phyloP scores from a whole-genome alignment of 2,797 vertebrate genomes.

The Pygocentrus nattereri region DNA sequence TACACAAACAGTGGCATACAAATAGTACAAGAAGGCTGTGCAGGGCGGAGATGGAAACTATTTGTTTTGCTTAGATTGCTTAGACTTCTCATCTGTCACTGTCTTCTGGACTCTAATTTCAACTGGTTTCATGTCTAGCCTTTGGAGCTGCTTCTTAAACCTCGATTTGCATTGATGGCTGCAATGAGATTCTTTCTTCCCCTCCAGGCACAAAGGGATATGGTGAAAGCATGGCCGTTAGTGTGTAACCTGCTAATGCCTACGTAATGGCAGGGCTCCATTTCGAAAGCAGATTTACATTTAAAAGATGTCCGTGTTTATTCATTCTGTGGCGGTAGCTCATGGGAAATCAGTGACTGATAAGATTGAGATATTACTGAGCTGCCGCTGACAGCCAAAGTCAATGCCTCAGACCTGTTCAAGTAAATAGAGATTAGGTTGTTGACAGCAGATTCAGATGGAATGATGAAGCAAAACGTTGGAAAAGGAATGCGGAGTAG shows the following conservation, averaged over 20 bases:
- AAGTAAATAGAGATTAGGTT: conserved; percentile 13
- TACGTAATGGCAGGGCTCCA: neutral
- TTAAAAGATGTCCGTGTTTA: conserved; percentile 24
- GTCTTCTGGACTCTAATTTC: neutral
- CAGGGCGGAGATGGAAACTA: neutral
- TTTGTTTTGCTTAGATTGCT: neutral
- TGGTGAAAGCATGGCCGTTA: neutral
- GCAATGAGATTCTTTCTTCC: neutral
- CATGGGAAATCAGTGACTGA: neutral
- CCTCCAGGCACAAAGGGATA: neutral
- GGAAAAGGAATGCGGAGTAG: neutral
- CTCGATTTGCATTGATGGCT: neutral
- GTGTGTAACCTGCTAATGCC: neutral
- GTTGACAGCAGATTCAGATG: neutral
- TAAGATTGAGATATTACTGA: conserved; percentile 8
- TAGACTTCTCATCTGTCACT: conserved; percentile 1
- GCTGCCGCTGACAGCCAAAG: neutral
- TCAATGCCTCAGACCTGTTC: neutral
- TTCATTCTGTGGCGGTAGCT: neutral
- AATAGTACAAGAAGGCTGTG: neutral
- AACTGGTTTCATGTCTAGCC: neutral
- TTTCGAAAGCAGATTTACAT: conserved; percentile 15
- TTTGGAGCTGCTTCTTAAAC: neutral
- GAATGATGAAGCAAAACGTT: neutral
- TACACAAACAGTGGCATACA: neutral